Evolutionary conservation across 2,113 vertebrate genomes (phyloP).

Genomic region (Anguilla rostrata): DNA sequence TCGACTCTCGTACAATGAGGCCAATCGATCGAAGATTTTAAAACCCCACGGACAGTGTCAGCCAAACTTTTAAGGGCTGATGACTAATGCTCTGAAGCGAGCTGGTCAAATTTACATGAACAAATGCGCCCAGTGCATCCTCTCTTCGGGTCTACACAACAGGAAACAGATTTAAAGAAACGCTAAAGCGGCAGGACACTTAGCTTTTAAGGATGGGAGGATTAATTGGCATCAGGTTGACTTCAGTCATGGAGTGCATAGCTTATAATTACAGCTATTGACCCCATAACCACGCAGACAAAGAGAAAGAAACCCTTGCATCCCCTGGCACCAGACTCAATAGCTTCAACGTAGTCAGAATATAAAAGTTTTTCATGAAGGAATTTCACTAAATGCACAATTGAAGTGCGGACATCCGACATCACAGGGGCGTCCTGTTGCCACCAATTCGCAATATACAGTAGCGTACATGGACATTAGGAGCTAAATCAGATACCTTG

Average conservation of each 20-base stretch:
- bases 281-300: neutral
- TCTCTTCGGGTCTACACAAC: neutral
- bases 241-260: neutral
- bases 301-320: neutral
- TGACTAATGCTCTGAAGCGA: neutral
- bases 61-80: neutral
- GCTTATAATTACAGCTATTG: neutral
- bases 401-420: slow-evolving; percentile 27
- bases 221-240: neutral
- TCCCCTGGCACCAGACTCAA: slow-evolving; percentile 33
- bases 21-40: neutral
- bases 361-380: slow-evolving; percentile 13
- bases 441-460: neutral
- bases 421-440: slow-evolving; percentile 20
- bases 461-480: slow-evolving; percentile 28
- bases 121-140: neutral
- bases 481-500: slow-evolving; percentile 22
- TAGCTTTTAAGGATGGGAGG: neutral
- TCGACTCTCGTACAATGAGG: slow-evolving; percentile 10
- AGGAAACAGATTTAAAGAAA: neutral
- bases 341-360: neutral
- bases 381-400: neutral
- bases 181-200: neutral
- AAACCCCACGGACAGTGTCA: neutral
- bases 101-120: neutral